These are phyloP conservation scores for Naso thynnoides DNA, from an alignment of 2,797 vertebrate genomes.

Conservation along the genomic window DNA sequence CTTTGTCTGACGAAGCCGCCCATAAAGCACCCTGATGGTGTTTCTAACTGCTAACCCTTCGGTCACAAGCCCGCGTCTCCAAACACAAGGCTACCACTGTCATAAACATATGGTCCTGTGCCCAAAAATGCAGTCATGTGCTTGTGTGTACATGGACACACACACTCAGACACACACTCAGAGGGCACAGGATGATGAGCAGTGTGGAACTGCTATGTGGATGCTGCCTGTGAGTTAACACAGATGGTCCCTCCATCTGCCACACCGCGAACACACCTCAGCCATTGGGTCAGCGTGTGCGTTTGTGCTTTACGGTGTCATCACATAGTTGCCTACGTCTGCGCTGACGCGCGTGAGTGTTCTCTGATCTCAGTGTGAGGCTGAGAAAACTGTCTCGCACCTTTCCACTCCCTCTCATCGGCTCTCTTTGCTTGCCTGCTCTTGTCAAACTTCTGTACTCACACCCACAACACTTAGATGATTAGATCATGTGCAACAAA, in stretches of 20 bases:
- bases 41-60: neutral
- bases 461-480: neutral
- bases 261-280: constrained; percentile 56
- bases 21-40: neutral
- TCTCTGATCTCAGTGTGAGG: constrained; percentile 11
- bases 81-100: neutral
- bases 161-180: constrained; percentile 21
- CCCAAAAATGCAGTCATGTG: constrained; percentile 25
- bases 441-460: constrained; percentile 33
- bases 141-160: constrained; percentile 9
- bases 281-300: constrained; percentile 60
- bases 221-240: constrained; percentile 61
- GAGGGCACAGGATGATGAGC: constrained; percentile 44
- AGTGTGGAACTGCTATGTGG: constrained; percentile 41
- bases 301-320: constrained; percentile 41
- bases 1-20: neutral
- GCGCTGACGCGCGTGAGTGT: neutral
- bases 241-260: constrained; percentile 78
- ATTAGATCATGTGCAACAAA: constrained; percentile 7
- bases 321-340: constrained; percentile 1
- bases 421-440: constrained; percentile 14
- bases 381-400: constrained; percentile 59
- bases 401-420: constrained; percentile 17
- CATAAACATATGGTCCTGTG: neutral
- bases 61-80: neutral